Evolutionary conservation across 1,140 invertebrate genomes (phyloP).

Genomic region (Caenorhabditis remanei): DNA sequence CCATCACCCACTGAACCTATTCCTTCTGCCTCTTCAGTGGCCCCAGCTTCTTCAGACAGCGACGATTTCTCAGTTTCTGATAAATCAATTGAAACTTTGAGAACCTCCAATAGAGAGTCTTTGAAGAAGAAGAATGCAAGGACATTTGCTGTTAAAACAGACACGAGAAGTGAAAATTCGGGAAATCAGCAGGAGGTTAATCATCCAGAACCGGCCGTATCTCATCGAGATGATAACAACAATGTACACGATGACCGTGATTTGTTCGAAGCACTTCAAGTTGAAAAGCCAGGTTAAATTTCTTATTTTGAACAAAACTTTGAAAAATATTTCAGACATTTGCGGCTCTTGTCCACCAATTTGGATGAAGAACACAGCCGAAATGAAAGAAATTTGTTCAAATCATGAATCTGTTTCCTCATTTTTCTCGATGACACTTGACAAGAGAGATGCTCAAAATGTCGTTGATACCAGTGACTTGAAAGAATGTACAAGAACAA

Average conservation of each 20-base stretch:
- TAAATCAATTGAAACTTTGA: background rate
- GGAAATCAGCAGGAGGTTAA: background rate
- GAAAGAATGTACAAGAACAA: constrained; percentile 33
- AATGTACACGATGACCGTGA: constrained; percentile 41
- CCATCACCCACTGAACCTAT: background rate
- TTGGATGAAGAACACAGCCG: constrained; percentile 22
- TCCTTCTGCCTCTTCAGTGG: background rate
- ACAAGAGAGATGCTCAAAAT: constrained; percentile 27
- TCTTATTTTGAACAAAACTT: background rate
- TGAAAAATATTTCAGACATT: constrained; percentile 31
- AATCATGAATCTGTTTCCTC: constrained; percentile 47
- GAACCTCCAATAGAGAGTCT: background rate
- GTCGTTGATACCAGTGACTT: constrained; percentile 9
- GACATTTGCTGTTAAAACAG: constrained; percentile 26
- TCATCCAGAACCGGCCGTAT: background rate
- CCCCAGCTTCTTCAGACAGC: background rate
- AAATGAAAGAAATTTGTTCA: constrained; percentile 10
- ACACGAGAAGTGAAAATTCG: constrained; percentile 11
- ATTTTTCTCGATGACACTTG: constrained; percentile 45
- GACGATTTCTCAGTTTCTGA: constrained; percentile 17
- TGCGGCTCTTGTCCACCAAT: constrained; percentile 39
- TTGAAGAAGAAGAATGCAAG: constrained; percentile 2
- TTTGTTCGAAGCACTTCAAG: constrained; percentile 46
- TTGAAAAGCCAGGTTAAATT: constrained; percentile 30
- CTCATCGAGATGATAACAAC: constrained; percentile 6